A percentile compares a stretch with the other conserved stretches of the same genome.
These are phyloP conservation scores for Ips nitidus DNA, from an alignment of 1,140 invertebrate genomes.

Conservation along the genomic window DNA sequence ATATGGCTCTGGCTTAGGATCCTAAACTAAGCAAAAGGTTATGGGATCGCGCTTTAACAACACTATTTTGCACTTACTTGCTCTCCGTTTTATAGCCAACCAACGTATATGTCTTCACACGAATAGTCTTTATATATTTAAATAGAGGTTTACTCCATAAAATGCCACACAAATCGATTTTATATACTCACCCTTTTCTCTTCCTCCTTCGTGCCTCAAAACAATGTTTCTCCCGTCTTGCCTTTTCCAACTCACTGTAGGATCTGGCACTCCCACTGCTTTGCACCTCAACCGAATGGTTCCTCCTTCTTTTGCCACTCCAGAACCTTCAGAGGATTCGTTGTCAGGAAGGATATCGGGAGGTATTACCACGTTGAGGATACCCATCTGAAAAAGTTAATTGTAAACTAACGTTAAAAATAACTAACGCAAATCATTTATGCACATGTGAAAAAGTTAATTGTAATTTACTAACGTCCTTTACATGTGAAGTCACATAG, in stretches of 20 bases:
- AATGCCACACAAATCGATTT: not conserved
- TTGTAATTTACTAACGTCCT: too few relatives aligned
- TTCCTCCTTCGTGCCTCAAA: slow-evolving; percentile 64
- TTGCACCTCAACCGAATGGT: slow-evolving; percentile 74
- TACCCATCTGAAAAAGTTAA: slow-evolving; percentile 67
- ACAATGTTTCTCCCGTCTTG: slow-evolving; percentile 75
- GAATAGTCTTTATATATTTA: not conserved
- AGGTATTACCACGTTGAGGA: slow-evolving; percentile 79
- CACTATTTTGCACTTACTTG: slow-evolving; percentile 21
- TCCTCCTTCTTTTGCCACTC: slow-evolving; percentile 73
- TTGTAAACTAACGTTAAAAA: not conserved
- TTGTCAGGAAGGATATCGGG: slow-evolving; percentile 77
- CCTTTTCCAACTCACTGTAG: slow-evolving; percentile 75
- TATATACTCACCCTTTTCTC: slow-evolving; percentile 56
- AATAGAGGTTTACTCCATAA: not conserved
- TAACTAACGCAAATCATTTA: slow-evolving; percentile 3
- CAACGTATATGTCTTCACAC: not conserved
- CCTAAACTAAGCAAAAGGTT: slow-evolving; percentile 21
- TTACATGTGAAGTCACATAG: too few relatives aligned
- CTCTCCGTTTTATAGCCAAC: slow-evolving; percentile 10
- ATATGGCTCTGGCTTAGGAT: slow-evolving; percentile 19
- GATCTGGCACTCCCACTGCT: slow-evolving; percentile 77
- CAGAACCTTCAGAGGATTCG: slow-evolving; percentile 57
- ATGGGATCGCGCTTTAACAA: slow-evolving; percentile 18
- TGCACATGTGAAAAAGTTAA: slow-evolving; percentile 54